Percentiles rank a stretch among this genome's conserved stretches.
Conservation (phyloP, 2,888 invertebrate genomes). For the Spicauda simplicius region DNA sequence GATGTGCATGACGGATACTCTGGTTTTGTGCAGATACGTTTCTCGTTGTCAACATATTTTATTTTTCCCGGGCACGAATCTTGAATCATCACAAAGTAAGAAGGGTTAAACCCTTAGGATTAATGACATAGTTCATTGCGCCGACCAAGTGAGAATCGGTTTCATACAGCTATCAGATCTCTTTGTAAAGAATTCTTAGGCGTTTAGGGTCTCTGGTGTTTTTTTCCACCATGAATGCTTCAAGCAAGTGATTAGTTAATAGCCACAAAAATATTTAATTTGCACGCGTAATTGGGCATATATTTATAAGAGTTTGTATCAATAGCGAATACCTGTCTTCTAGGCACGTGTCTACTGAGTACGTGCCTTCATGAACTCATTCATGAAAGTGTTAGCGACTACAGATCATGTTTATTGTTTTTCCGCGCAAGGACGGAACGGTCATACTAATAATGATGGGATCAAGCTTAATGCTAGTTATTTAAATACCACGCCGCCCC, state of each 20-base stretch:
- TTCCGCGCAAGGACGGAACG: slow-evolving; percentile 16
- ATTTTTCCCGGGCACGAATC: too few relatives aligned
- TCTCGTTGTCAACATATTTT: too few relatives aligned
- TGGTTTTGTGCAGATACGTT: not conserved
- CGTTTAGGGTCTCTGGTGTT: too few relatives aligned
- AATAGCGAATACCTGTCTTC: not conserved
- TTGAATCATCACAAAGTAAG: too few relatives aligned
- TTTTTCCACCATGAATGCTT: too few relatives aligned
- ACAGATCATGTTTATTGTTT: slow-evolving; percentile 14
- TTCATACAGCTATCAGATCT: too few relatives aligned
- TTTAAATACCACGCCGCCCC: slow-evolving; percentile 49
- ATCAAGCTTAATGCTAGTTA: slow-evolving; percentile 42
- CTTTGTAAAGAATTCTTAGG: too few relatives aligned
- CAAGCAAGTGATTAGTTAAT: too few relatives aligned
- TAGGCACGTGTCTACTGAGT: not conserved
- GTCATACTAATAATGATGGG: slow-evolving; percentile 21
- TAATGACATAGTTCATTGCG: too few relatives aligned
- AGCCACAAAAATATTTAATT: too few relatives aligned
- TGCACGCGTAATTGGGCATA: not conserved
- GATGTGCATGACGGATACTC: not conserved
- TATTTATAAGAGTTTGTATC: not conserved
- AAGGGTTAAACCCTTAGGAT: too few relatives aligned
- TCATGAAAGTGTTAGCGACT: slow-evolving; percentile 26
- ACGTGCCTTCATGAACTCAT: slow-evolving; percentile 14
- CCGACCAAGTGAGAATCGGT: too few relatives aligned